Conservation (phyloP, 2,113 vertebrate species). For the Sylvietta virens region DNA sequence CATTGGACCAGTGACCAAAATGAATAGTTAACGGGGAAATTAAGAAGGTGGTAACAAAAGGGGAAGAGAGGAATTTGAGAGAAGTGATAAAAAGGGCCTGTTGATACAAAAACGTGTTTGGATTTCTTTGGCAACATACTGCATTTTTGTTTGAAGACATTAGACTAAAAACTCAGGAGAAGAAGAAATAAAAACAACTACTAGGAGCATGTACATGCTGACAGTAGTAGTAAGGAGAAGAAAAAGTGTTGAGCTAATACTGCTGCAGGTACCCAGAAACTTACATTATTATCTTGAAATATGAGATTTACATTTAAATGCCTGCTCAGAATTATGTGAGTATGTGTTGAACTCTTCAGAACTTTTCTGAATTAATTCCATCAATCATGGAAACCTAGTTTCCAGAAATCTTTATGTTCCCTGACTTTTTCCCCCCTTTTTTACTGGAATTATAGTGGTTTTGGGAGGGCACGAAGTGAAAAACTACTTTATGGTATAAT, state of each 20-base stretch:
- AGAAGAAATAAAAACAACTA: background rate
- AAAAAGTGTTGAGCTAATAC: background rate
- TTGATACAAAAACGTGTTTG: background rate
- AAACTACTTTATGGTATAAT: background rate
- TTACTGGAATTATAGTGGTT: background rate
- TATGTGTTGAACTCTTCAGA: background rate
- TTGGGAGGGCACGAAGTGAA: background rate
- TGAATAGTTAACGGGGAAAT: background rate
- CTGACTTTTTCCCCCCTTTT: background rate
- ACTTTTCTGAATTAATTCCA: background rate
- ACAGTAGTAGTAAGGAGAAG: background rate
- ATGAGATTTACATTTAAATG: background rate
- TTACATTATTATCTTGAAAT: background rate
- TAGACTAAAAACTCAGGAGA: background rate
- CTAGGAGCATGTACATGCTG: background rate
- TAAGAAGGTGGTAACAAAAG: background rate
- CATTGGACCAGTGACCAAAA: background rate
- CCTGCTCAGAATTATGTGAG: background rate
- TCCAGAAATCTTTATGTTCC: background rate
- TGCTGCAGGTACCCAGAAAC: background rate
- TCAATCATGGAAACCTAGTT: background rate
- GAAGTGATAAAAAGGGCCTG: background rate
- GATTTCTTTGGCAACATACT: background rate
- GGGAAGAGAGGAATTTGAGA: background rate
- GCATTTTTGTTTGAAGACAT: background rate